phyloP scores from a whole-genome alignment of 1,140 invertebrate species.

The Heliconius himera region DNA sequence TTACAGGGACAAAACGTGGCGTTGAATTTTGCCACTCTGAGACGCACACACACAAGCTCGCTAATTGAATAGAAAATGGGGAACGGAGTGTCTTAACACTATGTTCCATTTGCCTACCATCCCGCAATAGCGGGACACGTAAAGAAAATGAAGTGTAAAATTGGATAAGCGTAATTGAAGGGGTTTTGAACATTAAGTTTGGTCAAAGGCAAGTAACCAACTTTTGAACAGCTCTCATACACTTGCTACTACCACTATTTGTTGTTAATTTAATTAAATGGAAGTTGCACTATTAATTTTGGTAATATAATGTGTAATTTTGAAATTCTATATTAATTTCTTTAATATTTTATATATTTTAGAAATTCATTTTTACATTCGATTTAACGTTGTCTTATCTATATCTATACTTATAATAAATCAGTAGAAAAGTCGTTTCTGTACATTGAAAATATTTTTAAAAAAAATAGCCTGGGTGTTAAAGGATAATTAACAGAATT shows the following conservation, averaged over 20 bases:
- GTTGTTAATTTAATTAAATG: background rate
- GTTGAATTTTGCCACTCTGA: too few species aligned
- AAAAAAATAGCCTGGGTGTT: too few species aligned
- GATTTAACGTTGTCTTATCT: too few species aligned
- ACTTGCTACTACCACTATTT: background rate
- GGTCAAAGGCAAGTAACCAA: slow-evolving; percentile 18
- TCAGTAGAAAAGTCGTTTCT: too few species aligned
- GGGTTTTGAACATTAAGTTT: slow-evolving; percentile 12
- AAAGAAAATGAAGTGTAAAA: background rate
- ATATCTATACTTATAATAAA: too few species aligned
- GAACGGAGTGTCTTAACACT: too few species aligned
- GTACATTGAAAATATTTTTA: too few species aligned
- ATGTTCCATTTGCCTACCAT: too few species aligned
- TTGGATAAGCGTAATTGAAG: background rate
- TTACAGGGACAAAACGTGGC: too few species aligned
- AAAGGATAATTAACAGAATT: too few species aligned
- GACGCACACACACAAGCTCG: too few species aligned
- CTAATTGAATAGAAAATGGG: background rate
- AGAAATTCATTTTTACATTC: background rate
- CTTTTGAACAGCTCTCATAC: slow-evolving; percentile 7
- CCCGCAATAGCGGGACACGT: background rate
- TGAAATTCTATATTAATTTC: background rate
- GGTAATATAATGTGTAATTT: background rate
- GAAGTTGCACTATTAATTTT: background rate
- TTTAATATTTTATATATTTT: background rate